These are phyloP conservation scores for Lethocerus indicus DNA, from an alignment of 1,140 invertebrate species.

Conservation along the genomic window DNA sequence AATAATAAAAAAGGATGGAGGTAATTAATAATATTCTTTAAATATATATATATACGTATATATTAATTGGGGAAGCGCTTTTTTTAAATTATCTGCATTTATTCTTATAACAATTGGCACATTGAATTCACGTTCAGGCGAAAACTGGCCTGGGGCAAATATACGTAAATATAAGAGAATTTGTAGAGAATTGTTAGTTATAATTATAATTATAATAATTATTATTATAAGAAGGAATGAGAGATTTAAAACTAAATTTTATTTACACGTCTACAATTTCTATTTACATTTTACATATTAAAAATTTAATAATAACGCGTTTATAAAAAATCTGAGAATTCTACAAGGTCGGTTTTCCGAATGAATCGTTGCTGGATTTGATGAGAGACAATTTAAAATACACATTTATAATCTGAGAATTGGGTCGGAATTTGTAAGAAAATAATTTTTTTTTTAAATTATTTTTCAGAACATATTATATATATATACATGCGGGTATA, in stretches of 20 bases:
- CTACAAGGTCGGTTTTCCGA: too few species aligned
- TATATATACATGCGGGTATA: not conserved
- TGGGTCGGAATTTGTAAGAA: too few species aligned
- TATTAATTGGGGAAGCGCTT: constrained; percentile 11
- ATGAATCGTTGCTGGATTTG: too few species aligned
- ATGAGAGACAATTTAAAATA: too few species aligned
- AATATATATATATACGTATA: constrained; percentile 6
- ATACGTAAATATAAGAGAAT: constrained; percentile 1
- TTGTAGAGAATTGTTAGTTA: too few species aligned
- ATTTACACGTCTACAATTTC: constrained; percentile 1
- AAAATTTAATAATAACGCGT: not conserved
- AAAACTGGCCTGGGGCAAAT: not conserved
- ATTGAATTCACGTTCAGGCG: constrained; percentile 10
- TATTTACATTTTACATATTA: not conserved
- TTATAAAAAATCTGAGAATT: not conserved
- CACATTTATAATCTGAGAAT: too few species aligned
- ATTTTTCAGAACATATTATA: not conserved
- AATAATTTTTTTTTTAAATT: not conserved
- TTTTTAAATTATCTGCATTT: too few species aligned
- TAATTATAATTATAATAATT: too few species aligned
- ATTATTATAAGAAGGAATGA: constrained; percentile 9
- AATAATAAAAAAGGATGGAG: constrained; percentile 12
- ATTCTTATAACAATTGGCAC: constrained; percentile 11
- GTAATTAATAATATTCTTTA: constrained; percentile 6
- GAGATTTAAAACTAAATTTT: constrained; percentile 3